Evolutionary conservation across 2,888 invertebrate species (phyloP), one percentile per base, ranked within the genome.

Genomic region (Dastarcus helophoroides): DNA sequence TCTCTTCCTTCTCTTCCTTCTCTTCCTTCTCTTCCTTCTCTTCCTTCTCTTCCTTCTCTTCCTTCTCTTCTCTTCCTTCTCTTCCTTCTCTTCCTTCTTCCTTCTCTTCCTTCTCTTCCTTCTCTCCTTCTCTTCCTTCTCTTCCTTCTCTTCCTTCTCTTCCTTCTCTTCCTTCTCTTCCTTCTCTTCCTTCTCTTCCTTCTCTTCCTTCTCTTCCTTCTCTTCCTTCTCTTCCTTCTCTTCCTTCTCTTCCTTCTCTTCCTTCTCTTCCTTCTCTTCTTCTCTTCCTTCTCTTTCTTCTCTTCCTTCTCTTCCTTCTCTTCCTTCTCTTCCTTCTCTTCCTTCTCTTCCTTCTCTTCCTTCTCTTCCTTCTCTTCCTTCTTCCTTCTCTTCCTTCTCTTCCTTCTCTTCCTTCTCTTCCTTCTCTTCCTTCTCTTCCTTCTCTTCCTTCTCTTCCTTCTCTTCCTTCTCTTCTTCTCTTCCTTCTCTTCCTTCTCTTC

Each of bases 361-460:
- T 7, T 19, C 19, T n/a, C 19, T n/a, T 19, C n/a, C 19, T 19
- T 19, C n/a, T 7, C 7, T 19, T 19, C 19, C 19, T 7, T 19
- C 19, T 19, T 19, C 7, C n/a, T 19, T 7, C 19, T 19, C n/a
- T n/a, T 19, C 19, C 19, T 19, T 19, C 19, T 7, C n/a, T n/a
- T n/a, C n/a, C 19, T 7, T 19, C n/a, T 19, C 7, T 19, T 19
- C 7, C 19, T 7, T 7, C n/a, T n/a, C 7, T 19, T 19, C 19
- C 19, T 19, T n/a, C 19, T 19, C 19, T 19, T 19, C n/a, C 19
- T n/a, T n/a, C 19, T 19, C 7, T 19, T 19, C 19, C n/a, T 19
- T 19, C 19, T 7, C n/a, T 19, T 7, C 7, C n/a, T 19, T 19
- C 19, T 7, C 19, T n/a, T 7, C 19, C n/a, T 7, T 19, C n/a